Percentiles rank a stretch among this genome's conserved stretches.
phyloP scores from a whole-genome alignment of 2,797 vertebrate genomes.

The Typhlichthys subterraneus region DNA sequence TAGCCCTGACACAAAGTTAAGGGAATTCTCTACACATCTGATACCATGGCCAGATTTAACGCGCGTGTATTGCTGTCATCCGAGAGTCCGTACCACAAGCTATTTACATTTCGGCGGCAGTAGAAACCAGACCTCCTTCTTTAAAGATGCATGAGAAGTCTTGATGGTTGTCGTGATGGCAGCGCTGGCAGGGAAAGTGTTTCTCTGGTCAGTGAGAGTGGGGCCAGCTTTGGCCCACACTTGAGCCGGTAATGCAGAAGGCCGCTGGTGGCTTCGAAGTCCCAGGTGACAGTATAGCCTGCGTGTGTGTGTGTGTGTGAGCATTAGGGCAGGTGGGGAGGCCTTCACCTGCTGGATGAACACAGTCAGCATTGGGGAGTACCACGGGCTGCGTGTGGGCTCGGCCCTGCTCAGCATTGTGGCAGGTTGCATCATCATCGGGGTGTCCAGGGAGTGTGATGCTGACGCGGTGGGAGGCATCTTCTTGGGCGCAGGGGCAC shows the following conservation, averaged over 20 bases:
- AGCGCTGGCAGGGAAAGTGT: slow-evolving; percentile 56
- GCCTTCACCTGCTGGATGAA: slow-evolving; percentile 76
- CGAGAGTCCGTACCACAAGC: slow-evolving; percentile 25
- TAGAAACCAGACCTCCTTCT: slow-evolving; percentile 73
- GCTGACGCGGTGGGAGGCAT: slow-evolving; percentile 82
- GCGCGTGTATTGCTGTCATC: slow-evolving; percentile 35
- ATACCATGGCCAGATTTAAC: slow-evolving; percentile 58
- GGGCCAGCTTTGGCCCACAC: slow-evolving; percentile 21
- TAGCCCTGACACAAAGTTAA: background rate
- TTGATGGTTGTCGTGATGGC: slow-evolving; percentile 49
- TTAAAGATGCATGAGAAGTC: slow-evolving; percentile 80
- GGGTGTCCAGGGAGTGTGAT: slow-evolving; percentile 83
- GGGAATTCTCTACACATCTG: background rate
- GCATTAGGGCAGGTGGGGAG: slow-evolving; percentile 38
- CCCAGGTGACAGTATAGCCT: slow-evolving; percentile 18
- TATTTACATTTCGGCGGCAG: slow-evolving; percentile 49
- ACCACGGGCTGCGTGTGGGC: slow-evolving; percentile 84
- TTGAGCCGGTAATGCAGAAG: slow-evolving; percentile 17
- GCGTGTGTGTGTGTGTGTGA: slow-evolving; percentile 10
- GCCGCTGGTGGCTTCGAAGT: slow-evolving; percentile 19
- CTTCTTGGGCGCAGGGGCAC: slow-evolving; percentile 81
- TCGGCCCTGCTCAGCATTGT: slow-evolving; percentile 82
- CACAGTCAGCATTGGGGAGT: slow-evolving; percentile 79
- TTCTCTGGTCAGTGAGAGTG: slow-evolving; percentile 53
- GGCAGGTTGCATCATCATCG: slow-evolving; percentile 87